These are phyloP conservation scores for Drosophila atripex DNA, from an alignment of 2,888 invertebrate genomes.

Conservation along the genomic window DNA sequence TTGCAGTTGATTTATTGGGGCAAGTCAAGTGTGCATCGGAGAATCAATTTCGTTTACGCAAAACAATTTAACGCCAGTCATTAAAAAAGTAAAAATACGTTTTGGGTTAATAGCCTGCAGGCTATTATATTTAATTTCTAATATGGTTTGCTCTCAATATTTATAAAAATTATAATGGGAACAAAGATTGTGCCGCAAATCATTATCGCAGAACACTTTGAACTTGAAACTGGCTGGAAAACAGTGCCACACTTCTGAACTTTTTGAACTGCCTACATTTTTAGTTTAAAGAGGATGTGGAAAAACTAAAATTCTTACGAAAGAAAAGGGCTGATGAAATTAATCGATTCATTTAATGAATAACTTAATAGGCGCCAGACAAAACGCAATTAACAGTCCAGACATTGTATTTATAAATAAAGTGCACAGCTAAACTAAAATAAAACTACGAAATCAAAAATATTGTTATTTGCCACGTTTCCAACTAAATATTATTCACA, in stretches of 20 bases:
- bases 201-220: slow-evolving; percentile 37
- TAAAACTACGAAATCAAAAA: background rate
- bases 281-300: background rate
- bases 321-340: slow-evolving; percentile 35
- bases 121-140: background rate
- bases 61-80: slow-evolving; percentile 32
- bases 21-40: slow-evolving; percentile 42
- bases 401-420: slow-evolving; percentile 3
- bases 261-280: slow-evolving; percentile 5
- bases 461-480: background rate
- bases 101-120: slow-evolving; percentile 46
- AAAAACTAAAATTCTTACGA: slow-evolving; percentile 3
- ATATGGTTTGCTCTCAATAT: slow-evolving; percentile 18
- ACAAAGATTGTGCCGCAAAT: slow-evolving; percentile 26
- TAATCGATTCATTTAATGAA: background rate
- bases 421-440: background rate
- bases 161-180: slow-evolving; percentile 19
- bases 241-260: slow-evolving; percentile 45
- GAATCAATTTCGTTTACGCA: slow-evolving; percentile 29
- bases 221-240: slow-evolving; percentile 40
- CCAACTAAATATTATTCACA: slow-evolving; percentile 9
- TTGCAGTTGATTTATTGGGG: slow-evolving; percentile 48
- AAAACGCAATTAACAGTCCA: background rate
- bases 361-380: slow-evolving; percentile 19
- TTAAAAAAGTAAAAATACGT: slow-evolving; percentile 21